Percentiles rank a stretch among this genome's conserved stretches.
Conservation (phyloP, 2,888 invertebrate genomes). For the Epinotia brunnichana region DNA sequence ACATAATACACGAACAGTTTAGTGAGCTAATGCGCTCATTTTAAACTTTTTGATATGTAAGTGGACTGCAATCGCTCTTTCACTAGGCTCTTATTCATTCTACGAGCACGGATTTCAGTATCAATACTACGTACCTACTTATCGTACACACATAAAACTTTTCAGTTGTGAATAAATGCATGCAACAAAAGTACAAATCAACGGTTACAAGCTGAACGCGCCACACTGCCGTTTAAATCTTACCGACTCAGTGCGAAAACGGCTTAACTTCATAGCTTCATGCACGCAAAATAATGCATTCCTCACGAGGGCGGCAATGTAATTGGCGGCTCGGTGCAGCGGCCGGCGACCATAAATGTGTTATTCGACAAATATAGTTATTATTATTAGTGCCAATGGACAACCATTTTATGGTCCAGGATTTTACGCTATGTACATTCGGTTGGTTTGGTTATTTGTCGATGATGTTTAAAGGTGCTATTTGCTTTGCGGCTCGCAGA, state of each 20-base stretch:
- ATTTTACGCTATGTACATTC: slow-evolving; percentile 17
- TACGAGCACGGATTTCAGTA: too few species aligned
- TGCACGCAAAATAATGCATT: slow-evolving; percentile 6
- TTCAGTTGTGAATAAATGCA: slow-evolving; percentile 18
- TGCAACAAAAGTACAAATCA: slow-evolving; percentile 17
- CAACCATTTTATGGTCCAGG: slow-evolving; percentile 24
- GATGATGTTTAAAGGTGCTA: not conserved
- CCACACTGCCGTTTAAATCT: slow-evolving; percentile 12
- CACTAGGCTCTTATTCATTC: too few species aligned
- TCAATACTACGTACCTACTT: too few species aligned
- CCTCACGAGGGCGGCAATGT: slow-evolving; percentile 2
- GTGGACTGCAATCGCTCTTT: too few species aligned
- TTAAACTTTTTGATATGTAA: too few species aligned
- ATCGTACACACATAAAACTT: not conserved
- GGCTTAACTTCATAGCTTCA: not conserved
- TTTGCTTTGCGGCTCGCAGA: not conserved
- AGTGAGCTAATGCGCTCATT: too few species aligned
- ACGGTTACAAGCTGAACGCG: slow-evolving; percentile 14
- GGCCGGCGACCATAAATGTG: slow-evolving; percentile 31
- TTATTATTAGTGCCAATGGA: slow-evolving; percentile 41
- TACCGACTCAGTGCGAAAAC: not conserved
- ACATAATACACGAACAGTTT: too few species aligned
- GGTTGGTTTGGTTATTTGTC: slow-evolving; percentile 4
- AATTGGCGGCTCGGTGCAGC: slow-evolving; percentile 38
- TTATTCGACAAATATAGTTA: slow-evolving; percentile 42